Base-by-base conservation (phyloP, 1,140 invertebrate genomes). In the Drosophila teissieri region DNA sequence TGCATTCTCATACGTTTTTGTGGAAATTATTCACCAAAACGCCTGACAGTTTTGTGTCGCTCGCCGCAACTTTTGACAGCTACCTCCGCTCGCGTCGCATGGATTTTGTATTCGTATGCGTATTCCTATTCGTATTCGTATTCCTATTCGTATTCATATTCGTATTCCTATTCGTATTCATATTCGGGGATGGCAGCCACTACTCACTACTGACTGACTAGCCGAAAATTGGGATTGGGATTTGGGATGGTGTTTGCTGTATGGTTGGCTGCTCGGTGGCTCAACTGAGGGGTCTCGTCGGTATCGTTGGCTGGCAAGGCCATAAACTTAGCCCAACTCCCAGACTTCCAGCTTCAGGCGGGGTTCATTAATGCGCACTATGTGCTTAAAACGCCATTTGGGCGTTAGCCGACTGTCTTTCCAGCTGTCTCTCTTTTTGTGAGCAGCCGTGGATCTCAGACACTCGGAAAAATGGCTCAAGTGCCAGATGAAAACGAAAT, bases 11-110 rank as follows among this genome's bases (percentile, higher is more conserved):
- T 39, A 54, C 15, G 37, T 55, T 70, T 54, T 69, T 60, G 62
- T 68, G 53, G 64, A 76, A 73, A 60, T 72, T 62, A 63, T 70
- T 65, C 68, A 56, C 39, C 24, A 62, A 80, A 80, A 68, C 68
- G 79, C 57, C 53, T 48, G 80, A 80, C 80, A 84, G 79, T 81
- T 80, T 79, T 80, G 78, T 80, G 78, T 78, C 78, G 78, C 64
- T 34, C 31, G 42, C 19, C 60, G 55, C 54, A 49, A 63, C 46
- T 78, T 83, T 78, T 84, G 80, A 83, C 76, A 79, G 76, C 45
- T 60, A 67, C 73, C 57, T 73, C 64, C 64, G 44, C 65, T 53
- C 46, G 37, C 27, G 54, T 36, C 14, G 14, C 48, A 48, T 67
- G 63, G 58, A 48, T 64, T 62, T 61, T 3, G 46, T 51, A 14